These are phyloP conservation scores for Tenodera sinensis DNA, from an alignment of 2,888 invertebrate genomes.

Conservation along the genomic window DNA sequence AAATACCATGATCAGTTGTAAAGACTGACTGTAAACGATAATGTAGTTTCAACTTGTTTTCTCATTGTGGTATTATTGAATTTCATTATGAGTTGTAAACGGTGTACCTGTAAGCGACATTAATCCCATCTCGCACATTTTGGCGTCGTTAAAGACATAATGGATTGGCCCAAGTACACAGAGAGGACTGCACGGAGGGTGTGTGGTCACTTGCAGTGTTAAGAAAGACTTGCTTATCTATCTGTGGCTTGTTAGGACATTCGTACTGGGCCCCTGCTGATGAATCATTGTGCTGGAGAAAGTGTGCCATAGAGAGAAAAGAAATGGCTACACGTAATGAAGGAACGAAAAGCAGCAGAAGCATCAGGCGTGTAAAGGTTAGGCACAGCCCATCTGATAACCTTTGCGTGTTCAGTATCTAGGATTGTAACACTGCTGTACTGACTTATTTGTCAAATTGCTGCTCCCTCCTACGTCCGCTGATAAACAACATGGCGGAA, in stretches of 20 bases:
- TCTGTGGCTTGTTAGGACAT: not conserved
- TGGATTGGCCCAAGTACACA: too few species aligned
- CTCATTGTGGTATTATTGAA: too few species aligned
- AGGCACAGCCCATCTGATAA: not conserved
- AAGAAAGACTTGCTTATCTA: too few species aligned
- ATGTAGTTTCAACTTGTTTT: too few species aligned
- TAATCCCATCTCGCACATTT: too few species aligned
- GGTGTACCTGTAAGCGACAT: too few species aligned
- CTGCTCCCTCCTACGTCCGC: not conserved
- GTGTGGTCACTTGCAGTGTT: too few species aligned
- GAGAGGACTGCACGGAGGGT: too few species aligned
- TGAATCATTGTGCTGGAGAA: not conserved
- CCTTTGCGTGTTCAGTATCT: not conserved
- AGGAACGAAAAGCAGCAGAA: not conserved
- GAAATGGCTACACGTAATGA: not conserved
- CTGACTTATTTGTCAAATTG: not conserved
- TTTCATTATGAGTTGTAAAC: too few species aligned
- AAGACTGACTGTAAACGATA: too few species aligned
- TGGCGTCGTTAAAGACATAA: too few species aligned
- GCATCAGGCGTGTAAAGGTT: not conserved
- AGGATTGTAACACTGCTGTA: not conserved
- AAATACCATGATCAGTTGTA: too few species aligned
- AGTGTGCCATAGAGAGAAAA: not conserved
- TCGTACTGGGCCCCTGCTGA: not conserved
- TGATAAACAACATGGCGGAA: not conserved